phyloP scores from a whole-genome alignment of 2,113 vertebrate genomes.

The Tenrec ecaudatus region DNA sequence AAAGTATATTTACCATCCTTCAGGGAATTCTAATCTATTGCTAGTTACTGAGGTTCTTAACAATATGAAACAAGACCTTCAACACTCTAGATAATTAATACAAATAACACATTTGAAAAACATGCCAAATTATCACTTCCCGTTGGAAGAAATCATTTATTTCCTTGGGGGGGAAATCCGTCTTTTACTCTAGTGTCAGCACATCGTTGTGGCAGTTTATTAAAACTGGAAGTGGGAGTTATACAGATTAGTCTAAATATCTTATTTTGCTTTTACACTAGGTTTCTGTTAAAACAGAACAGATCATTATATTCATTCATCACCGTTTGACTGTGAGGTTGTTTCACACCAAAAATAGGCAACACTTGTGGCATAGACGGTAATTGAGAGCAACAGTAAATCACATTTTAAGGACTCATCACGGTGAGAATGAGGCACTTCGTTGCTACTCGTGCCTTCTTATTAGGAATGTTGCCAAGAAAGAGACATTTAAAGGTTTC shows the following conservation, averaged over 20 bases:
- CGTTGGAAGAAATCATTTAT: conserved; percentile 71
- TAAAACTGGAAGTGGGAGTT: conserved; percentile 80
- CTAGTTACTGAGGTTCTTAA: conserved; percentile 58
- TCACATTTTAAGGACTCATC: conserved; percentile 84
- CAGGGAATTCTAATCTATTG: conserved; percentile 51
- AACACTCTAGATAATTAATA: conserved; percentile 79
- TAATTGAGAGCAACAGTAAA: conserved; percentile 87
- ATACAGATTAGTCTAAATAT: conserved; percentile 82
- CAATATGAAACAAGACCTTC: conserved; percentile 53
- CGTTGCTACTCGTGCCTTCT: conserved; percentile 66
- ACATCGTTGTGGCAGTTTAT: conserved; percentile 82
- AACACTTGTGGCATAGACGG: conserved; percentile 83
- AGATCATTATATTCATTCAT: conserved; percentile 83
- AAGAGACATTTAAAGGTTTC: conserved; percentile 52
- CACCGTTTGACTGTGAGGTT: conserved; percentile 82
- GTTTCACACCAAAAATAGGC: conserved; percentile 82
- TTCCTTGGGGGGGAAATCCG: conserved; percentile 60
- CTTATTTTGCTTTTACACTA: conserved; percentile 81
- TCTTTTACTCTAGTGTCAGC: conserved; percentile 75
- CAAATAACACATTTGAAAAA: conserved; percentile 77
- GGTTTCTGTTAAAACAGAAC: conserved; percentile 81
- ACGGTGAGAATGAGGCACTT: conserved; percentile 83
- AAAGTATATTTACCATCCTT: conserved; percentile 15
- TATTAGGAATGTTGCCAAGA: conserved; percentile 80
- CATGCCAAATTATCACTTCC: conserved; percentile 37